A percentile compares a stretch with the other conserved stretches of the same genome.
Conservation (phyloP, 2,113 vertebrate genomes). For the Pachypanchax playfairii region DNA sequence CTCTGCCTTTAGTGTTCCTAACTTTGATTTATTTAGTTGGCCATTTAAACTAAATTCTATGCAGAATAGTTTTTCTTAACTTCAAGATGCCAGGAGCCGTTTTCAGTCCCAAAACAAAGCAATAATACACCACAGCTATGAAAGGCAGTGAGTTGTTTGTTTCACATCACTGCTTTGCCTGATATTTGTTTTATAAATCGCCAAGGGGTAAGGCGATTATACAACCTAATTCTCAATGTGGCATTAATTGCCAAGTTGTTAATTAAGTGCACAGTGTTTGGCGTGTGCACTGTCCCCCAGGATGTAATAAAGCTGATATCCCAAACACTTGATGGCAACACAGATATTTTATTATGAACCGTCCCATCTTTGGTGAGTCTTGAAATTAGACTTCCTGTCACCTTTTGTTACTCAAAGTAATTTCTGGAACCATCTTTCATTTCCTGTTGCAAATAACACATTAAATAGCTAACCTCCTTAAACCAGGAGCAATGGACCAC, state of each 20-base stretch:
- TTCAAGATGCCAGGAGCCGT: constrained; percentile 47
- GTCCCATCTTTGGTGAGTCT: constrained; percentile 39
- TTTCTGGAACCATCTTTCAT: constrained; percentile 34
- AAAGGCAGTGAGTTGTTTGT: constrained; percentile 62
- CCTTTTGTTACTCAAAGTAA: constrained; percentile 46
- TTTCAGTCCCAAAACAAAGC: constrained; percentile 41
- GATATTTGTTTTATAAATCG: constrained; percentile 75
- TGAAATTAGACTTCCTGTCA: constrained; percentile 51
- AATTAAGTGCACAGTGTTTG: constrained; percentile 74
- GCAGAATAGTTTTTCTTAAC: constrained; percentile 21
- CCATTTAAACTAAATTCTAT: constrained; percentile 14
- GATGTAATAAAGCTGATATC: constrained; percentile 66
- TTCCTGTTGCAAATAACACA: constrained; percentile 49
- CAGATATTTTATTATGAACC: constrained; percentile 50
- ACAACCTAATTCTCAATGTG: constrained; percentile 71
- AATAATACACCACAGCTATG: constrained; percentile 47
- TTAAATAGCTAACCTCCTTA: constrained; percentile 44
- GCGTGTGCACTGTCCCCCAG: constrained; percentile 51
- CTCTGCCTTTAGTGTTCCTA: constrained; percentile 7
- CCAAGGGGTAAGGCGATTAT: constrained; percentile 73
- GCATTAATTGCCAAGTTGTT: constrained; percentile 78
- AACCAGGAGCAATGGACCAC: constrained; percentile 33
- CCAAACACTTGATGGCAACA: constrained; percentile 69
- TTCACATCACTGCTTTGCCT: constrained; percentile 61
- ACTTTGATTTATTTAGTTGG: constrained; percentile 14